Conservation (phyloP, 2,888 invertebrate genomes). For the Galeopsomyia nigrocyanea region DNA sequence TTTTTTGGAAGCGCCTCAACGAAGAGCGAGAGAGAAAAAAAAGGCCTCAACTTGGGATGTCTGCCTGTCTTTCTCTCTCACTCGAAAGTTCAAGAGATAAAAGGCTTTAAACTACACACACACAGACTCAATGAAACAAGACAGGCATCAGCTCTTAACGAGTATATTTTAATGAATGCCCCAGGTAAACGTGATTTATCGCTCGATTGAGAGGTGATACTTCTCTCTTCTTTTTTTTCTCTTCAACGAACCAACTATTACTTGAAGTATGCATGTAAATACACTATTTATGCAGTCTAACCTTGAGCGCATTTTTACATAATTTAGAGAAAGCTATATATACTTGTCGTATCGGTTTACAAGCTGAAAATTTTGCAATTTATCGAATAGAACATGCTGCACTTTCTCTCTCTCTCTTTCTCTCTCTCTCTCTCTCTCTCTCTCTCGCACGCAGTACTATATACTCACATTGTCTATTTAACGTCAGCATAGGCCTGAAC, state of each 20-base stretch:
- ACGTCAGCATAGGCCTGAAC: too few relatives aligned
- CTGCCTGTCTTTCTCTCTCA: slow-evolving; percentile 7
- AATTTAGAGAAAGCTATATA: too few relatives aligned
- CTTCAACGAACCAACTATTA: slow-evolving; percentile 18
- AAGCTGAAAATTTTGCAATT: not conserved
- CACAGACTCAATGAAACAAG: not conserved
- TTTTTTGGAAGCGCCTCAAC: slow-evolving; percentile 30
- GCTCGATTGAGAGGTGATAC: slow-evolving; percentile 18
- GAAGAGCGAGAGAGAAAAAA: slow-evolving; percentile 3
- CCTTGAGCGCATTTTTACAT: too few relatives aligned
- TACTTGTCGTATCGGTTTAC: too few relatives aligned
- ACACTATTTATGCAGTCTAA: too few relatives aligned
- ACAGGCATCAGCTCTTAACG: not conserved
- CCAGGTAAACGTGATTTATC: slow-evolving; percentile 16
- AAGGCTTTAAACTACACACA: slow-evolving; percentile 2
- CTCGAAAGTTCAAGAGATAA: slow-evolving; percentile 18
- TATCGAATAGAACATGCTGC: not conserved
- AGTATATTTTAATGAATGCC: slow-evolving; percentile 3
- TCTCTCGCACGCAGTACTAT: slow-evolving; percentile 3
- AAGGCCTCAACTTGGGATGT: slow-evolving; percentile 14
- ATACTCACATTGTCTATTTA: slow-evolving; percentile 2
- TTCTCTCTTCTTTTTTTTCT: too few relatives aligned
- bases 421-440: not conserved
- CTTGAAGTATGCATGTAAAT: slow-evolving; percentile 11
- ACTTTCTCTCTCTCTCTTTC: slow-evolving; percentile 15